phyloP scores from a whole-genome alignment of 2,888 invertebrate genomes.

The Tholera decimalis region DNA sequence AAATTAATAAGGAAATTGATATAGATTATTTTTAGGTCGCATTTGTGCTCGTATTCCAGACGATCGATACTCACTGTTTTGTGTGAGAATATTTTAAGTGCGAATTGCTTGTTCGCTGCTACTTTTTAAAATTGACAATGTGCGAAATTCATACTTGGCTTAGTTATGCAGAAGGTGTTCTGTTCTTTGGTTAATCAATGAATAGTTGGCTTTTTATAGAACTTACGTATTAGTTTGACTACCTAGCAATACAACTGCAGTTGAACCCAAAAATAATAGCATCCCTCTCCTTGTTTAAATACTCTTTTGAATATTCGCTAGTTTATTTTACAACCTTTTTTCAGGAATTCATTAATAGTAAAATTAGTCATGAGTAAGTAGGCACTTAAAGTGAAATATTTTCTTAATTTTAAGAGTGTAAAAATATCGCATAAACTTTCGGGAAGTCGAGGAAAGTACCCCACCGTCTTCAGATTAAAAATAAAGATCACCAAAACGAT shows the following conservation, averaged over 20 bases:
- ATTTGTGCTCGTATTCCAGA: conserved; percentile 65
- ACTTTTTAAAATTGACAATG: conserved; percentile 12
- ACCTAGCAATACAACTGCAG: no score
- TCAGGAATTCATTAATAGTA: neutral
- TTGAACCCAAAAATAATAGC: no score
- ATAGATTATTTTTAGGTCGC: conserved; percentile 85
- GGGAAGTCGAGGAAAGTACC: conserved; percentile 42
- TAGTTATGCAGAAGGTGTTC: neutral
- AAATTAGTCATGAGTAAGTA: neutral
- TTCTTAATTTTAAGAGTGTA: conserved; percentile 6
- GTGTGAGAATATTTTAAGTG: conserved; percentile 56
- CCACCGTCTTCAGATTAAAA: conserved; percentile 58
- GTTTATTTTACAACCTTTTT: no score
- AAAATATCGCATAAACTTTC: conserved; percentile 30
- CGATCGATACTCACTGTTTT: conserved; percentile 59
- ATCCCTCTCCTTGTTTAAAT: no score
- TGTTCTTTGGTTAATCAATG: neutral
- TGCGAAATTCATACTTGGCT: neutral
- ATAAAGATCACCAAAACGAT: conserved; percentile 75
- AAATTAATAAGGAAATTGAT: conserved; percentile 91
- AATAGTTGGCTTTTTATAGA: no score
- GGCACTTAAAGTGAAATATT: neutral
- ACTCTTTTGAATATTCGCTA: no score
- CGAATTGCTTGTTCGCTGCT: conserved; percentile 38
- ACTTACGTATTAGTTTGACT: no score